Conservation (phyloP, 1,140 invertebrate genomes). For the Meloidogyne exigua region DNA sequence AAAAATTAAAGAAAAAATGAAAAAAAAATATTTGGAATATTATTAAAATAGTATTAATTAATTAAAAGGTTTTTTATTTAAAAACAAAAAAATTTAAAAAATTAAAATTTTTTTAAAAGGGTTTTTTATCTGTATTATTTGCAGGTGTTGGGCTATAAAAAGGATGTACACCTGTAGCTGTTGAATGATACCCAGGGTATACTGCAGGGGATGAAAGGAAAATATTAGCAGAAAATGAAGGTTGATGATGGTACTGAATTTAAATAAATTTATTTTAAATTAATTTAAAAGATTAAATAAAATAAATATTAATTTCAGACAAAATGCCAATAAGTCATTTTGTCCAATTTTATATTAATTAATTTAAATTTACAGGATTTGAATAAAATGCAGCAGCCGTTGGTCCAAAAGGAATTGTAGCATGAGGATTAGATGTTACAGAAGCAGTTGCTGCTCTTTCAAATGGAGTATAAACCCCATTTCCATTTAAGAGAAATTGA, state of each 20-base stretch:
- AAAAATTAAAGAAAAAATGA: no score
- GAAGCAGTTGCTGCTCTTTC: background rate
- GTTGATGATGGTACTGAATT: background rate
- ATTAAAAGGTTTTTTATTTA: no score
- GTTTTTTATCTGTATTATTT: background rate
- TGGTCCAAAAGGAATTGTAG: background rate
- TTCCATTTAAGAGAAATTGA: background rate
- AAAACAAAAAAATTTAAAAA: background rate
- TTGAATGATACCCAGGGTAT: background rate
- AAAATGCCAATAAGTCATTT: no score
- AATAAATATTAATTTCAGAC: no score
- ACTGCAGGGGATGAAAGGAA: background rate
- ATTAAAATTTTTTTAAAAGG: background rate
- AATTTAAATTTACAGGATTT: background rate
- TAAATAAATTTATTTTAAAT: background rate
- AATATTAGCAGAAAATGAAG: background rate
- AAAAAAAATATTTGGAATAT: no score
- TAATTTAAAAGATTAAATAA: no score
- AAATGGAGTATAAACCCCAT: background rate
- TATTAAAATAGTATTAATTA: no score
- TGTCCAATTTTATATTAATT: no score
- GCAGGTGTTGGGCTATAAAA: background rate
- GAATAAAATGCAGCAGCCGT: background rate
- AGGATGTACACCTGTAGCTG: background rate
- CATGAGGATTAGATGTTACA: background rate